Percentiles rank a stretch among this genome's conserved stretches.
These are phyloP conservation scores for Leptoteleia sp. DNA, from an alignment of 1,140 invertebrate species.

Conservation along the genomic window DNA sequence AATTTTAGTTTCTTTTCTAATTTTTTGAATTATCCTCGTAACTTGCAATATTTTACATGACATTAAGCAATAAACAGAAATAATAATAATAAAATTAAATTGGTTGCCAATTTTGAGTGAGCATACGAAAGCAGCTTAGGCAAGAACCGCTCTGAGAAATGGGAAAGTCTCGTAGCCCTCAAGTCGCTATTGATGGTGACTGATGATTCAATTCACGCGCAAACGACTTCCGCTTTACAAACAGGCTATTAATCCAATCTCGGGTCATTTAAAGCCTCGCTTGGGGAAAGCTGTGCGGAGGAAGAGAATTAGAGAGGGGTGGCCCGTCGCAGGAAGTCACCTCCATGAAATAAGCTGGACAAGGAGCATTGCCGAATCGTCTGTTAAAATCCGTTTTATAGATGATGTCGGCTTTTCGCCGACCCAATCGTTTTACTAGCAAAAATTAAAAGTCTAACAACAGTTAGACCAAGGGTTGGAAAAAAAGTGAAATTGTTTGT, in stretches of 20 bases:
- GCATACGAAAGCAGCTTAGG: conserved; percentile 12
- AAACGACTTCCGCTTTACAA: conserved; percentile 48
- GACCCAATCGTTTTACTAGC: background rate
- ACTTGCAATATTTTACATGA: too few relatives aligned
- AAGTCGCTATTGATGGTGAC: conserved; percentile 45
- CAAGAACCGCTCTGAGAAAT: conserved; percentile 10
- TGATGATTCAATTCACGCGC: conserved; percentile 55
- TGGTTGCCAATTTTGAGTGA: conserved; percentile 11
- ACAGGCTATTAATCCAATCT: conserved; percentile 47
- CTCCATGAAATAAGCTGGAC: conserved; percentile 13
- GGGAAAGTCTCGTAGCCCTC: conserved; percentile 29
- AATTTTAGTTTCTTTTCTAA: too few relatives aligned
- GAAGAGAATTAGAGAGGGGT: background rate
- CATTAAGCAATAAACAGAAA: conserved; percentile 3
- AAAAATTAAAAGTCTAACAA: too few relatives aligned
- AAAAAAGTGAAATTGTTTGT: background rate
- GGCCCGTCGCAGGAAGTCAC: background rate
- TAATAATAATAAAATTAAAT: conserved; percentile 21
- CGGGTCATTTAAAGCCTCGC: conserved; percentile 41
- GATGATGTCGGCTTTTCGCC: background rate
- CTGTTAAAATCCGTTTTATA: conserved; percentile 16
- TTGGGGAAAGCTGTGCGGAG: conserved; percentile 11
- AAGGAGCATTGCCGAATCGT: conserved; percentile 3
- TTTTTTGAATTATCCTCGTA: too few relatives aligned
- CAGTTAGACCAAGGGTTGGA: too few relatives aligned